Base-by-base conservation (phyloP, 2,888 invertebrate species). In the Rugalucina vietnamica region DNA sequence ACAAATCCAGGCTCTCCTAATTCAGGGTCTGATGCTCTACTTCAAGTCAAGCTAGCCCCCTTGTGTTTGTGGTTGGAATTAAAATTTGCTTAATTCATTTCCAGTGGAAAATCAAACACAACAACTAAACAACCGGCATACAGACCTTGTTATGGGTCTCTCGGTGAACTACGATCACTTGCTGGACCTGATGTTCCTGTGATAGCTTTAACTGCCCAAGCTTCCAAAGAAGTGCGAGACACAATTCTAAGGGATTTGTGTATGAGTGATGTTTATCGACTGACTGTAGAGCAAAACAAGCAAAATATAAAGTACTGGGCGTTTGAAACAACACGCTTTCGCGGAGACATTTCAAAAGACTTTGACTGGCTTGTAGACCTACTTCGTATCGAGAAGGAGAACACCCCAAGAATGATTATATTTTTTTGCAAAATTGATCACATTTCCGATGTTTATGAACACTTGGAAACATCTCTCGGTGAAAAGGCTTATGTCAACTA, bases 201-300 rank as follows among this genome's bases (percentile, higher is more conserved):
- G 0, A 49, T 84, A 50, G 84, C 81, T n/a, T 34, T 84, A 29
- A 84, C 84, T 32, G 84, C 84, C 29, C 76, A 71, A 69, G 84
- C 84, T 21, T 60, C 85, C 32, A 18, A 39, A 27, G 75, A 36
- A 57, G 54, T 39, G 57, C 73, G 37, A 39, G 29, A 75, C 27
- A 78, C 75, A 8, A 76, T 84, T 34, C 49, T 43, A 18, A 43
- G 18, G 18, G 43, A 43, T 43, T 18, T 43, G 8, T 8, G 43
- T 18, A 43, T 43, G 43, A 43, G 10, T 12, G 43, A 43, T 43
- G 43, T 43, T 43, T 43, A 12, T 43, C 18, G 24, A 24, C 50
- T 50, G 4, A 24, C 24, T 5, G 50, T 5, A 50, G 27, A 54
- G 24, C 72, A 77, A 37, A 69, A 84, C 36, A 81, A 70, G 34